Evolutionary conservation across 2,797 vertebrate genomes (phyloP).

Genomic region (Malurus leucopterus): DNA sequence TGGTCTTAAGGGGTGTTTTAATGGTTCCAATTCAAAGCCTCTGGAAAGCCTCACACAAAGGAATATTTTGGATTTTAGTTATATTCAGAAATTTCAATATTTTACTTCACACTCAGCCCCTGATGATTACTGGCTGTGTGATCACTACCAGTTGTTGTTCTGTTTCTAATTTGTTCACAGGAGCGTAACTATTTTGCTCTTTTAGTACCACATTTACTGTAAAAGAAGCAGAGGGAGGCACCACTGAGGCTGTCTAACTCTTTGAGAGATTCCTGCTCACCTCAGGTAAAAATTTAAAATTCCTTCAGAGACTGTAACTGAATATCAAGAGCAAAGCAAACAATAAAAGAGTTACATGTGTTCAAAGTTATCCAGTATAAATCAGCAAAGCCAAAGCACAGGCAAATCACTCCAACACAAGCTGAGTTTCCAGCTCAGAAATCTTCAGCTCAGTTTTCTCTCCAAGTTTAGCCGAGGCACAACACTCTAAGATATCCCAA

Average conservation of each 20-base stretch:
- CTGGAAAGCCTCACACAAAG: not conserved
- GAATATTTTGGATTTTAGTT: not conserved
- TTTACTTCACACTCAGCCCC: not conserved
- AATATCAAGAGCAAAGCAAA: not conserved
- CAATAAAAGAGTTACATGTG: not conserved
- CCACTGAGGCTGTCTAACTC: not conserved
- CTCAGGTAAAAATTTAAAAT: not conserved
- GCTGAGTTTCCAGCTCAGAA: not conserved
- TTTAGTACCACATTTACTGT: not conserved
- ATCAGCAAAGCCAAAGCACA: not conserved
- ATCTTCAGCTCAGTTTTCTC: not conserved
- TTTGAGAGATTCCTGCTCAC: not conserved
- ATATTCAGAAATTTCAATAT: not conserved
- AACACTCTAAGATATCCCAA: not conserved
- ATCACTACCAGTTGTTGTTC: not conserved
- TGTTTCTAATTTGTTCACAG: not conserved
- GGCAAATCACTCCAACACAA: not conserved
- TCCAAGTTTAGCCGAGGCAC: not conserved
- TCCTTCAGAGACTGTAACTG: not conserved
- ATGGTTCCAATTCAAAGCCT: not conserved
- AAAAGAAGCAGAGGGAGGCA: not conserved
- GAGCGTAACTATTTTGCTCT: not conserved
- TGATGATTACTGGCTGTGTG: not conserved
- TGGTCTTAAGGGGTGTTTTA: not conserved
- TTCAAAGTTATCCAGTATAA: not conserved